These are phyloP conservation scores for Choristoneura fumiferana DNA, from an alignment of 1,140 invertebrate species.

Conservation along the genomic window DNA sequence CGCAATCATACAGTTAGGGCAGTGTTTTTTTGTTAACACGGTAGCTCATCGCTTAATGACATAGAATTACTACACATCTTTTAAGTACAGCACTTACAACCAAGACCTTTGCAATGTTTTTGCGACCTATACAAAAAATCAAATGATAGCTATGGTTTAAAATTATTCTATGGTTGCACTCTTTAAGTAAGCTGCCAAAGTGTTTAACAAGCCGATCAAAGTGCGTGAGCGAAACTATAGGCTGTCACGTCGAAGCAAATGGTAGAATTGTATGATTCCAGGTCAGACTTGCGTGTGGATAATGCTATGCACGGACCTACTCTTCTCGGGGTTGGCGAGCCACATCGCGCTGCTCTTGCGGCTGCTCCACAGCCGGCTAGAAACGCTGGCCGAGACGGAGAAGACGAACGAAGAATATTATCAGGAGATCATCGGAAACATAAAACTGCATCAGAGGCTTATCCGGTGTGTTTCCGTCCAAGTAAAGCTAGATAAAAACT, in stretches of 20 bases:
- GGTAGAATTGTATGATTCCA: conserved; percentile 24
- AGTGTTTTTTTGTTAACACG: background rate
- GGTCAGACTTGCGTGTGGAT: conserved; percentile 66
- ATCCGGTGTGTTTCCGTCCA: conserved; percentile 47
- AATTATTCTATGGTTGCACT: no score
- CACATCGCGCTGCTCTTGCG: conserved; percentile 59
- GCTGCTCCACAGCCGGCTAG: conserved; percentile 53
- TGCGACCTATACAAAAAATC: no score
- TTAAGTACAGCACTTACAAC: no score
- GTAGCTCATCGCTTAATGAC: no score
- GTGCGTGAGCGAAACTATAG: no score
- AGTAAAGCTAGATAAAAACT: no score
- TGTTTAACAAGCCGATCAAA: no score
- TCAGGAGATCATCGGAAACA: conserved; percentile 49
- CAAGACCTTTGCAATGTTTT: no score
- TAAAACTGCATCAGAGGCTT: conserved; percentile 65
- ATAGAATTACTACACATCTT: no score
- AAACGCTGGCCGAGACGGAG: conserved; percentile 34
- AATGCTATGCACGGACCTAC: conserved; percentile 62
- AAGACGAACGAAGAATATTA: conserved; percentile 51
- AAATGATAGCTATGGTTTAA: no score
- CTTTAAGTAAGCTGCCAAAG: no score
- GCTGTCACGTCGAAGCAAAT: background rate
- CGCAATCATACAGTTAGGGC: background rate
- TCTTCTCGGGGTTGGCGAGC: conserved; percentile 66